Conservation (phyloP, 2,888 invertebrate genomes). For the Ichneumoninae sp. region DNA sequence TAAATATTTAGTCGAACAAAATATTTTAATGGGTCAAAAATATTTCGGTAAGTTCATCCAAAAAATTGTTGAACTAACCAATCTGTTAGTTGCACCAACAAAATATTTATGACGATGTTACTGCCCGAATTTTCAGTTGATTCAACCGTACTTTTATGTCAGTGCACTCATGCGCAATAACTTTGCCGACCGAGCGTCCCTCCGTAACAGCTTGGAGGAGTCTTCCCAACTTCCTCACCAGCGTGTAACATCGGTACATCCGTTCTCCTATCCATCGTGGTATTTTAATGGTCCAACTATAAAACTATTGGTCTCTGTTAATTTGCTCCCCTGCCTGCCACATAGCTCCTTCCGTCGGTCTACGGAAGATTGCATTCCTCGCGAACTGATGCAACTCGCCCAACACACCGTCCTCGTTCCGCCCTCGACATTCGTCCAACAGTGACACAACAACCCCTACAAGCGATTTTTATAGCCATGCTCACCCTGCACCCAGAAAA, state of each 20-base stretch:
- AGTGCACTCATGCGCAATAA: too few relatives aligned
- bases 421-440: neutral
- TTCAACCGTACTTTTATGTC: too few relatives aligned
- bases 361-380: neutral
- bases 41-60: too few relatives aligned
- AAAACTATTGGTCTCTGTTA: slow-evolving; percentile 81
- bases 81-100: too few relatives aligned
- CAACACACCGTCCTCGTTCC: slow-evolving; percentile 25
- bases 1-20: too few relatives aligned
- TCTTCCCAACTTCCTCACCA: slow-evolving; percentile 62
- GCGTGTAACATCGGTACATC: slow-evolving; percentile 9
- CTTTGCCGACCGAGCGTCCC: slow-evolving; percentile 16
- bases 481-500: neutral
- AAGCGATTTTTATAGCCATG: slow-evolving; percentile 35
- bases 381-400: neutral
- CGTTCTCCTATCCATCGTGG: slow-evolving; percentile 57
- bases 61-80: too few relatives aligned
- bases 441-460: neutral
- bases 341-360: slow-evolving; percentile 34
- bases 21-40: too few relatives aligned
- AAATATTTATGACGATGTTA: too few relatives aligned
- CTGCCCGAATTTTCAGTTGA: too few relatives aligned
- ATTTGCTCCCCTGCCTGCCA: slow-evolving; percentile 64
- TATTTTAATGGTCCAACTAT: slow-evolving; percentile 77
- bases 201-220: neutral